Conservation (phyloP, 1,140 invertebrate species). For the Agrypnia vestita region DNA sequence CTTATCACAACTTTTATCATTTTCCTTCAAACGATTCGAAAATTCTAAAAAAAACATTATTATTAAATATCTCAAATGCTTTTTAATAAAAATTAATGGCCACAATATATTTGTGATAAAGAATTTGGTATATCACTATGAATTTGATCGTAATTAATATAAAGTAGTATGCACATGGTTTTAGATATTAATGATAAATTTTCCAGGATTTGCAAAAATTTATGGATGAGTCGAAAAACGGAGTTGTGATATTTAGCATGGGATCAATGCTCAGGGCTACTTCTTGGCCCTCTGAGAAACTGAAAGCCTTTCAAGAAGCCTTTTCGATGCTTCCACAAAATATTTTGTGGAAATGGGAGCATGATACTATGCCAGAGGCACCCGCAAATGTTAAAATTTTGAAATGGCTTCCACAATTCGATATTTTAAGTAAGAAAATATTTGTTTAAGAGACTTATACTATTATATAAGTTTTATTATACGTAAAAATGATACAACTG, state of each 20-base stretch:
- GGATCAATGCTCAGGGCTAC: constrained; percentile 62
- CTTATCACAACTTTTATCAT: too few relatives aligned
- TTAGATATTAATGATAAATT: not conserved
- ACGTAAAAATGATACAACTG: too few relatives aligned
- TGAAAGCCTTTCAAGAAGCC: constrained; percentile 64
- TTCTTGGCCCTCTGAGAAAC: constrained; percentile 60
- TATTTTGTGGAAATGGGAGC: constrained; percentile 71
- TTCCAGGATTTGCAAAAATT: constrained; percentile 61
- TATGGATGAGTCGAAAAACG: constrained; percentile 60
- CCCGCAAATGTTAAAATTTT: constrained; percentile 62
- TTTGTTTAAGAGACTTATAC: too few relatives aligned
- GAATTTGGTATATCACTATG: too few relatives aligned
- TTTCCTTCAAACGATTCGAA: too few relatives aligned
- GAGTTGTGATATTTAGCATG: constrained; percentile 65
- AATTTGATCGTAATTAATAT: too few relatives aligned
- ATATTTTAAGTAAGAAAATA: constrained; percentile 67
- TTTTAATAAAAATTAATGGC: too few relatives aligned
- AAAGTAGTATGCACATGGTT: too few relatives aligned
- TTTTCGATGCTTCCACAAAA: constrained; percentile 67
- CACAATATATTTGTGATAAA: too few relatives aligned
- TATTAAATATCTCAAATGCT: too few relatives aligned
- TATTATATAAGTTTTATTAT: too few relatives aligned
- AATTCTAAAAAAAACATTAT: too few relatives aligned
- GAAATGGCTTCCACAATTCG: constrained; percentile 64
- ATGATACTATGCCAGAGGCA: constrained; percentile 57